Evolutionary conservation across 2,888 invertebrate species (phyloP).

Genomic region (Temnothorax ravouxi): DNA sequence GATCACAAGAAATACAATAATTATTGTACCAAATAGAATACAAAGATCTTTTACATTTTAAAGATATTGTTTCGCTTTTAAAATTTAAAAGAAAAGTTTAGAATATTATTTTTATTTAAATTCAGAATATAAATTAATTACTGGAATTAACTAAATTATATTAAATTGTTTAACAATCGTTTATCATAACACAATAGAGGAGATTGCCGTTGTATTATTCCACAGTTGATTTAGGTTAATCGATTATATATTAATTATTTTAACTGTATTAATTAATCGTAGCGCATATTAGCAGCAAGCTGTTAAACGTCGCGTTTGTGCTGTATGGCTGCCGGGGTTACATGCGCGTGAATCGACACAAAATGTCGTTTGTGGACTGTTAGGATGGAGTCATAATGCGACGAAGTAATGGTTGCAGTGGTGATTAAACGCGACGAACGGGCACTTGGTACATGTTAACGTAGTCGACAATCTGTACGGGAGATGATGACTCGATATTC

Average conservation of each 20-base stretch:
- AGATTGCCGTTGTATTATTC: not conserved
- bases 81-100: conserved; percentile 1
- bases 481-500: conserved; percentile 38
- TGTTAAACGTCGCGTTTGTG: conserved; percentile 32
- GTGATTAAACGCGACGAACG: conserved; percentile 71
- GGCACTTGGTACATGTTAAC: conserved; percentile 52
- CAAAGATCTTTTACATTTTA: not conserved
- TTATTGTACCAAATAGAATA: not conserved
- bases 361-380: conserved; percentile 42
- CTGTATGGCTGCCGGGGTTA: not conserved
- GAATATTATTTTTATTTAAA: not conserved
- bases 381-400: conserved; percentile 65
- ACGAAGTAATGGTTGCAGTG: conserved; percentile 67
- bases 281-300: conserved; percentile 8
- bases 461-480: conserved; percentile 48
- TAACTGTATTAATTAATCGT: conserved; percentile 38
- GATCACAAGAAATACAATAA: not conserved
- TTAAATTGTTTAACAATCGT: not conserved
- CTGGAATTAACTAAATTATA: not conserved
- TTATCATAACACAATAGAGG: not conserved
- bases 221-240: conserved; percentile 13
- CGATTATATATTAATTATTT: conserved; percentile 30
- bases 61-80: not conserved
- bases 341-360: conserved; percentile 22
- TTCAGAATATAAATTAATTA: conserved; percentile 10